Evolutionary conservation across 92 coral and sea anemone species (phyloP).

Genomic region (Parazoanthus swiftii): DNA sequence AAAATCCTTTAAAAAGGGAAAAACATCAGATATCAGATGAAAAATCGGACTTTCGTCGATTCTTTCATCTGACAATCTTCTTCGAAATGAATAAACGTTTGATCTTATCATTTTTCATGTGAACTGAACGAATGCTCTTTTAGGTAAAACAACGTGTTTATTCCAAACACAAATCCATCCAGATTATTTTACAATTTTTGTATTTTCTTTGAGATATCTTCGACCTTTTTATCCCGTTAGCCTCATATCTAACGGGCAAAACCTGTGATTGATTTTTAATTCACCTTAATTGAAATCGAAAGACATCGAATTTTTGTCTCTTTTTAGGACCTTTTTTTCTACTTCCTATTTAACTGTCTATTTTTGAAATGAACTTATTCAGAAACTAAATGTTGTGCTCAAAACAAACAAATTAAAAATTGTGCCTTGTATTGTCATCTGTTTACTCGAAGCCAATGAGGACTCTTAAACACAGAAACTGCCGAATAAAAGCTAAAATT

Average conservation of each 20-base stretch:
- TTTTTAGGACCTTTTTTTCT: background rate
- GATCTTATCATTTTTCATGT: slow-evolving; percentile 42
- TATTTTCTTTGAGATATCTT: background rate
- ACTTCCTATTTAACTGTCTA: too few species aligned
- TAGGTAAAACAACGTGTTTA: slow-evolving; percentile 23
- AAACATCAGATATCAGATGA: slow-evolving; percentile 74
- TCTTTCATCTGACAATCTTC: slow-evolving; percentile 43
- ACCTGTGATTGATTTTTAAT: background rate
- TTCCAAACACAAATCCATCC: background rate
- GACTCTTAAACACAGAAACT: background rate
- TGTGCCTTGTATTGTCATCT: slow-evolving; percentile 44
- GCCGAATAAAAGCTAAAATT: slow-evolving; percentile 9
- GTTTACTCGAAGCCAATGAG: slow-evolving; percentile 10
- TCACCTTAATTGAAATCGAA: background rate
- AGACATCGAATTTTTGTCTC: background rate
- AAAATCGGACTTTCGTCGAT: slow-evolving; percentile 48
- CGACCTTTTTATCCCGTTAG: background rate
- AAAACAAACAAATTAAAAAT: slow-evolving; percentile 74
- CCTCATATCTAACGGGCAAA: background rate
- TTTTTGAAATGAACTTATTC: background rate
- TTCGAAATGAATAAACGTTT: slow-evolving; percentile 2
- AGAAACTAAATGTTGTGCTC: slow-evolving; percentile 25
- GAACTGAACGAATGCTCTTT: slow-evolving; percentile 44
- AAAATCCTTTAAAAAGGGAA: slow-evolving; percentile 69
- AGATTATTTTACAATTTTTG: slow-evolving; percentile 1